A percentile compares a stretch with the other conserved stretches of the same genome.
phyloP scores from a whole-genome alignment of 1,140 invertebrate genomes.

The Dufourea novaeangliae region DNA sequence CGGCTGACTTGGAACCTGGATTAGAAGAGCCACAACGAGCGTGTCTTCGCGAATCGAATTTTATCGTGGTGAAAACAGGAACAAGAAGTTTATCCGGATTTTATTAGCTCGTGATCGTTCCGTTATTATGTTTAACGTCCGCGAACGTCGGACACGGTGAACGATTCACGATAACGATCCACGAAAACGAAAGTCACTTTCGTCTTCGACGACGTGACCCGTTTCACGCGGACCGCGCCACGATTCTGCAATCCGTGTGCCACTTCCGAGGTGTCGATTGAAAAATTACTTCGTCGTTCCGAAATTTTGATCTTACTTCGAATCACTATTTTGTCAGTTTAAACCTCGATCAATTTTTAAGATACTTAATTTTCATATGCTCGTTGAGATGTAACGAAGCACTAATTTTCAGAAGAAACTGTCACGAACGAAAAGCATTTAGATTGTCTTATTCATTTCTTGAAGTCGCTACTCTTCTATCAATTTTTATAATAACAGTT shows the following conservation, averaged over 20 bases:
- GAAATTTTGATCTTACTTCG: background rate
- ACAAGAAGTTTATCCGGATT: background rate
- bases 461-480: too few species aligned
- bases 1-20: background rate
- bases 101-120: background rate
- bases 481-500: too few species aligned
- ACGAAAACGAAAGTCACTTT: slow-evolving; percentile 66
- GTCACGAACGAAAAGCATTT: too few species aligned
- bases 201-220: slow-evolving; percentile 5
- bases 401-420: too few species aligned
- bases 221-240: background rate
- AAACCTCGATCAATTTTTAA: too few species aligned
- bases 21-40: background rate
- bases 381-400: too few species aligned
- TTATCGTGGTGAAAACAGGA: slow-evolving; percentile 15
- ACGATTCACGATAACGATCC: slow-evolving; percentile 36
- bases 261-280: background rate
- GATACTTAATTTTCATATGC: too few species aligned
- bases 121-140: background rate
- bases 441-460: too few species aligned
- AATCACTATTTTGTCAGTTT: too few species aligned
- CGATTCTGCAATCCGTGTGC: background rate
- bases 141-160: slow-evolving; percentile 30
- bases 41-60: background rate
- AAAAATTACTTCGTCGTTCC: background rate